Base-by-base conservation (phyloP, 2,888 invertebrate species). In the Anoplius nigerrimus region DNA sequence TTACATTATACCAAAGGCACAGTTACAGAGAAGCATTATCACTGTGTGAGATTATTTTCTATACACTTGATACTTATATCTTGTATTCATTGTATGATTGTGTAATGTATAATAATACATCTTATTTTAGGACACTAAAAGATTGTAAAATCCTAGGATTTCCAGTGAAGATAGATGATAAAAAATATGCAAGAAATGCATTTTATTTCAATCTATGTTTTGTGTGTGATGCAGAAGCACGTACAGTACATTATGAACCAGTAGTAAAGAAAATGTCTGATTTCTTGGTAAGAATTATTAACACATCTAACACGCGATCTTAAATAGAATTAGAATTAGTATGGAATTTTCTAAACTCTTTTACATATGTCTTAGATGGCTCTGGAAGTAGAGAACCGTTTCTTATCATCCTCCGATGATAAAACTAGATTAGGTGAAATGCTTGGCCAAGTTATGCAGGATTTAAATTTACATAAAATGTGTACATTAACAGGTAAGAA, bases 171-270 rank as follows among this genome's bases (percentile, higher is more conserved):
- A 97, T 98, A 67, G 95, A 96, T 81, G 94, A 95, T 88, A 93
- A 95, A 58, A 94, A 96, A 83, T 98, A 98, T 89, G 94, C 94
- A 15, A 91, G 98, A 62, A 98, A 98, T 89, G 96, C 96, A n/a
- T 95, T 97, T 83, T 94, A 97, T 72, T 98, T 98, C 90, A 98
- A 98, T 90, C 89, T 97, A 34, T 98, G 98, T 89, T 97, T 98
- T 86, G 97, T 98, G 0, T 98, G 97, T 85, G 96, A 97, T 85
- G 94, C 95, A 60, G 93, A 94, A 90, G 95, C 97, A 0, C 92
- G 96, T 66, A 97, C 97, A 0, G 95, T 96, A 1, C 97, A 97
- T 83, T 98, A 98, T 89, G 98, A 98, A 85, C 94, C 97, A 0
- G 95, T 98, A 8, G 96, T 98, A 0, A 97, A 95, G 84, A 98